phyloP scores from a whole-genome alignment of 2,797 vertebrate genomes.

The Prunella strophiata region DNA sequence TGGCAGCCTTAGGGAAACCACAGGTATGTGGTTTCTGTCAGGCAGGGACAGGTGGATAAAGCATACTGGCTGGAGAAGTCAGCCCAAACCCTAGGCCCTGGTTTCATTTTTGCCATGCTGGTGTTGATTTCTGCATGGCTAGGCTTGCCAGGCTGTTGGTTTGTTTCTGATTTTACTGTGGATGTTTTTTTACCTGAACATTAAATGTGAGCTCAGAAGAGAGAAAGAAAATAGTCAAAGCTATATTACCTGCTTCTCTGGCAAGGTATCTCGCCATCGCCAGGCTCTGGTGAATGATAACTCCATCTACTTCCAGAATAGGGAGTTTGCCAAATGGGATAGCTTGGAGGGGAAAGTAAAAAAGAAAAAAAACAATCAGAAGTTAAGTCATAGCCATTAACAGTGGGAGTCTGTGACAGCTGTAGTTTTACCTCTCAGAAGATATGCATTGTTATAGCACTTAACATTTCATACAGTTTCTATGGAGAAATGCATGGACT shows the following conservation, averaged over 20 bases:
- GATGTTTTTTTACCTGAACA: background rate
- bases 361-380: background rate
- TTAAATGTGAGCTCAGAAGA: background rate
- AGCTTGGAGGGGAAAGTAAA: slow-evolving; percentile 46
- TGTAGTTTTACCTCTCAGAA: background rate
- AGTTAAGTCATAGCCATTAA: background rate
- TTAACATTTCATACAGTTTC: background rate
- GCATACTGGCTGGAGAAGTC: background rate
- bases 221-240: background rate
- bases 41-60: background rate
- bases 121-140: background rate
- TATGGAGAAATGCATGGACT: background rate
- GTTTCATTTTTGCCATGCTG: fast-evolving
- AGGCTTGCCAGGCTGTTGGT: background rate
- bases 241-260: slow-evolving; percentile 77
- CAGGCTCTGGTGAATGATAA: slow-evolving; percentile 77
- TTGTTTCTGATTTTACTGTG: background rate
- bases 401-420: background rate
- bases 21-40: fast-evolving
- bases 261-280: slow-evolving; percentile 80
- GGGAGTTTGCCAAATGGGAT: slow-evolving; percentile 78
- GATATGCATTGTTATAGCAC: background rate
- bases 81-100: background rate
- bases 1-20: background rate
- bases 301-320: slow-evolving; percentile 77